These are phyloP conservation scores for Mythimna pallens DNA, from an alignment of 2,888 invertebrate species.

Conservation along the genomic window DNA sequence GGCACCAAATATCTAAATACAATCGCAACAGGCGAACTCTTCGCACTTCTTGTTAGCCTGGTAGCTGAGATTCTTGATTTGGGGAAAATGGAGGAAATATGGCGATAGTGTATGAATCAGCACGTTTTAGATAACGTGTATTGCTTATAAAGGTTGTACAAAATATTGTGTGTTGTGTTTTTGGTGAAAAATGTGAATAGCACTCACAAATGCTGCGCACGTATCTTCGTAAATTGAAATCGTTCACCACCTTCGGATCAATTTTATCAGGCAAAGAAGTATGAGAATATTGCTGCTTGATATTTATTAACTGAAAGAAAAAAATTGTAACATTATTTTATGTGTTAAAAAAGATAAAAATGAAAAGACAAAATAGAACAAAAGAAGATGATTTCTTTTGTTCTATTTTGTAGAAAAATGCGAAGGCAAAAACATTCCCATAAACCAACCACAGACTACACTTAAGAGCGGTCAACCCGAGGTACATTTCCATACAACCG, in stretches of 20 bases:
- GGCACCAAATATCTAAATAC: slow-evolving; percentile 78
- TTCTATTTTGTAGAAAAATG: background rate
- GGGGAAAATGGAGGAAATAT: slow-evolving; percentile 5
- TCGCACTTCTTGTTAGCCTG: slow-evolving; percentile 59
- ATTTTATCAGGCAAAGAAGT: background rate
- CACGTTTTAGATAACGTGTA: slow-evolving; percentile 4
- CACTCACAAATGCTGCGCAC: slow-evolving; percentile 1
- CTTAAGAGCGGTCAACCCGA: too few relatives aligned
- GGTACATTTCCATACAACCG: too few relatives aligned
- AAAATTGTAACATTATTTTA: too few relatives aligned
- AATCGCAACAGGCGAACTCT: slow-evolving; percentile 66
- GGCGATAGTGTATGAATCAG: background rate
- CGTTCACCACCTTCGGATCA: slow-evolving; percentile 6
- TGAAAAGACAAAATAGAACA: too few relatives aligned
- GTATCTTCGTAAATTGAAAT: slow-evolving; percentile 17
- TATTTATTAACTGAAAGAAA: background rate
- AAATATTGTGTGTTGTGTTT: slow-evolving; percentile 3
- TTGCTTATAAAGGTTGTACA: slow-evolving; percentile 5
- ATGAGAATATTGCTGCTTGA: background rate
- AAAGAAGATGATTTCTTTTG: too few relatives aligned
- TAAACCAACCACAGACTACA: too few relatives aligned
- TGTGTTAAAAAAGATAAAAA: too few relatives aligned
- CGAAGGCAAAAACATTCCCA: background rate
- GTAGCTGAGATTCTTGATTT: slow-evolving; percentile 53
- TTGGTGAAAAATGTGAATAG: slow-evolving; percentile 7